Percentiles rank a stretch among this genome's conserved stretches.
phyloP scores from a whole-genome alignment of 2,888 invertebrate genomes.

The Stenichneumon culpator region DNA sequence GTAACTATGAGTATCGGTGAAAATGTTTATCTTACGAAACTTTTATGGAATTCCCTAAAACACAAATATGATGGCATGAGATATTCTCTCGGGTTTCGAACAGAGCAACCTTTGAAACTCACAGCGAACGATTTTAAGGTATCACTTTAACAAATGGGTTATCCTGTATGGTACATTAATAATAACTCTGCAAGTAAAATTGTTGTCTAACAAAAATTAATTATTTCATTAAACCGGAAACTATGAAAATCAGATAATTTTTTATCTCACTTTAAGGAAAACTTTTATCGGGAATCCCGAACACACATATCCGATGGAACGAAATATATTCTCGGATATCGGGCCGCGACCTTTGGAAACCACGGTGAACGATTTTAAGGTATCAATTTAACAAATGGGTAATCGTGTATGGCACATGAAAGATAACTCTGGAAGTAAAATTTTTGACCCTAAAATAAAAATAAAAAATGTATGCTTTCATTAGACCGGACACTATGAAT shows the following conservation, averaged over 20 bases:
- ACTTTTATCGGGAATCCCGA: neutral
- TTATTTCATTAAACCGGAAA: neutral
- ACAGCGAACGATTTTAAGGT: neutral
- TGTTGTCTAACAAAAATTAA: neutral
- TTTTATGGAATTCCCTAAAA: neutral
- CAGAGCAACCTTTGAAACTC: conserved; percentile 42
- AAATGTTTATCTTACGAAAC: neutral
- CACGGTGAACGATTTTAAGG: neutral
- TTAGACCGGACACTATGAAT: neutral
- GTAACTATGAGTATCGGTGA: neutral
- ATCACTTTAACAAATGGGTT: neutral
- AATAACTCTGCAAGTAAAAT: neutral
- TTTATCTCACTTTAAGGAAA: neutral
- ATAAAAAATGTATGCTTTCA: neutral
- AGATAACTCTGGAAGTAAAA: neutral
- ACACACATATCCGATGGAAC: conserved; percentile 17
- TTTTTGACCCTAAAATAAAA: neutral
- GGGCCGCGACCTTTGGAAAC: conserved; percentile 50
- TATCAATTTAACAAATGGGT: neutral
- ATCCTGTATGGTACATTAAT: neutral
- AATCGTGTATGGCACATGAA: neutral
- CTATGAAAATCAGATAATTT: neutral
- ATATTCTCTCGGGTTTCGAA: conserved; percentile 49
- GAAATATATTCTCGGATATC: conserved; percentile 47
- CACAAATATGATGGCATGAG: conserved; percentile 32